Base-by-base conservation (phyloP, 2,888 invertebrate genomes). In the Epiperipatus broadwayi region DNA sequence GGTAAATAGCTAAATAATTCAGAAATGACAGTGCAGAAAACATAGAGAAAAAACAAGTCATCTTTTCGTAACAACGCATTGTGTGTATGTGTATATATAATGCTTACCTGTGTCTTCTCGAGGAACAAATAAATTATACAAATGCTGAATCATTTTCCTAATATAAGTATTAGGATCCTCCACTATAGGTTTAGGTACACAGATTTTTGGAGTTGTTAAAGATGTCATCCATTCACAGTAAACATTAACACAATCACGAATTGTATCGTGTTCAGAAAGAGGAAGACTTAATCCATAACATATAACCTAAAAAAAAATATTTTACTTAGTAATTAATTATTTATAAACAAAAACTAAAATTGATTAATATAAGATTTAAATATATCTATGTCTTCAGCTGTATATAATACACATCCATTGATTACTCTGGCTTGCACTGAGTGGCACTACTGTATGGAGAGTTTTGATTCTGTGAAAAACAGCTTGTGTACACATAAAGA, bases 171-270 rank as follows among this genome's bases (percentile, higher is more conserved):
- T 83, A 0, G 91, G 84, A 54, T 85, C 79, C 40, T 83, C 80
- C 31, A 74, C 68, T 8, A 93, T 75, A 1, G 91, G 87, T 47
- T 72, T 71, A 1, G 93, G 93, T 14, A 91, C 78, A 48, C 83
- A 78, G 38, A 81, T 71, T 52, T 83, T 79, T 1, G 84, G 80
- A 19, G 48, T 47, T 5, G 41, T 72, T 44, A 93, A 64, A 2
- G 89, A 80, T 0, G 81, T 77, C 46, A 95, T 64, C 93, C 93
- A 95, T 54, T 93, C 87, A 58, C 89, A 91, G 56, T 93, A 93
- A 22, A 93, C 78, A 56, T 83, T 83, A 29, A 91, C 91, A 58
- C 91, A 93, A 59, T 91, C 89, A 46, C 87, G 76, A 37, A 93
- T 77, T 0, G 87, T 83, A 50, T 89, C 89, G 57, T 89, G 85